phyloP scores from a whole-genome alignment of 1,140 invertebrate species.

The Tetramorium alpestre region DNA sequence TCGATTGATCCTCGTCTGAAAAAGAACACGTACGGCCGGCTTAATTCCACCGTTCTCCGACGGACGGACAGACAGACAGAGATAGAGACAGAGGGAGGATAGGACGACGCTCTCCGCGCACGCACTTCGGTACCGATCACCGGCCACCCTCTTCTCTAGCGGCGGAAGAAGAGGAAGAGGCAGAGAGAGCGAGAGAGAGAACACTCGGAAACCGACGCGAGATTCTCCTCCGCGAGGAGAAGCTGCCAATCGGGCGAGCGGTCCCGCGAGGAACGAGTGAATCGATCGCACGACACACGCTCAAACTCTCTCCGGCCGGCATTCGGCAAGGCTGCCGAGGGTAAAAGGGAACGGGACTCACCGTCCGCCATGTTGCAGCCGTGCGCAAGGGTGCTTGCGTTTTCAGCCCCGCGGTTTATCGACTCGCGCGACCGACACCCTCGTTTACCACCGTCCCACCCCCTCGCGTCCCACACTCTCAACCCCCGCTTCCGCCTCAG shows the following conservation, averaged over 20 bases:
- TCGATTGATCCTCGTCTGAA: constrained; percentile 79
- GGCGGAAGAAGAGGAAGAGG: background rate
- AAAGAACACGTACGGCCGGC: constrained; percentile 41
- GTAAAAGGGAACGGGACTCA: constrained; percentile 73
- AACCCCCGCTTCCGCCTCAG: constrained; percentile 45
- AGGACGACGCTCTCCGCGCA: background rate
- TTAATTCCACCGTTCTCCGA: background rate
- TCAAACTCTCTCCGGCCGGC: constrained; percentile 7
- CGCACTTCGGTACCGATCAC: background rate
- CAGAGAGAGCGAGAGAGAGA: background rate
- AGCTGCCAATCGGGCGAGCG: background rate
- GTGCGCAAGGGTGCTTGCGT: constrained; percentile 80
- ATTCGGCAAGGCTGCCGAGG: constrained; percentile 9
- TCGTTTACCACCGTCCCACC: constrained; percentile 55
- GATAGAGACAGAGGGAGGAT: background rate
- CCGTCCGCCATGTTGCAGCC: constrained; percentile 81
- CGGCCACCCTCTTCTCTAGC: background rate
- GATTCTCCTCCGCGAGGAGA: background rate
- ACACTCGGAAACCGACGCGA: background rate
- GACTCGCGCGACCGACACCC: constrained; percentile 81
- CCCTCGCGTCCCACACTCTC: background rate
- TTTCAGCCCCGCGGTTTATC: constrained; percentile 78
- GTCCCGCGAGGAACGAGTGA: background rate
- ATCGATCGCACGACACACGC: constrained; percentile 46
- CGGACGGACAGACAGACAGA: background rate